Evolutionary conservation across 2,888 invertebrate genomes (phyloP).

Genomic region (Lottia gigantea): DNA sequence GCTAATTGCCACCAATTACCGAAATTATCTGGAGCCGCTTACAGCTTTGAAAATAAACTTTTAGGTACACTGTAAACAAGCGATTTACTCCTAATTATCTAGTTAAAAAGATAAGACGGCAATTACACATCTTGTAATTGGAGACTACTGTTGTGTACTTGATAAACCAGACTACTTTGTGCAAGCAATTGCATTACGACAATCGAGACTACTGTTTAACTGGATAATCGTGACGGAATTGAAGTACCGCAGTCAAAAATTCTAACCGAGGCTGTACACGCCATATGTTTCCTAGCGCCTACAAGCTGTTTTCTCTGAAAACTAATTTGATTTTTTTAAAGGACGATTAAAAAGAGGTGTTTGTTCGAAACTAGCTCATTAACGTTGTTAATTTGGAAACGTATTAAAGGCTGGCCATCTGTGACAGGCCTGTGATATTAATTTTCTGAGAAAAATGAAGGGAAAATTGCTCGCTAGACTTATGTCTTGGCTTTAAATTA

Average conservation of each 20-base stretch:
- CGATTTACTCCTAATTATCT: slow-evolving; percentile 5
- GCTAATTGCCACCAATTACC: slow-evolving; percentile 7
- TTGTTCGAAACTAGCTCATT: slow-evolving; percentile 4
- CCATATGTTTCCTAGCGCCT: not conserved
- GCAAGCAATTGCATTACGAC: too few species aligned
- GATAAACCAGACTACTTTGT: too few species aligned
- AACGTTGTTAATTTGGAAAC: not conserved
- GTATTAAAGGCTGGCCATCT: not conserved
- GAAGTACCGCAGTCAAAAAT: too few species aligned
- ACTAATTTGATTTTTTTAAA: slow-evolving; percentile 4
- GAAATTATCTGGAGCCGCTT: slow-evolving; percentile 7
- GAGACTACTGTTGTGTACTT: not conserved
- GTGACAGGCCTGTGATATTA: not conserved
- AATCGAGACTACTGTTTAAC: too few species aligned
- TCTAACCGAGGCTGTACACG: not conserved
- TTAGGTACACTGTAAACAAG: not conserved
- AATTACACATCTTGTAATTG: slow-evolving; percentile 4
- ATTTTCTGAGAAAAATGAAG: not conserved
- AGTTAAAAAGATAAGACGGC: slow-evolving; percentile 4
- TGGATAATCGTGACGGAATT: too few species aligned
- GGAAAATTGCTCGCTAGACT: too few species aligned
- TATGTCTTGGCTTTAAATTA: too few species aligned
- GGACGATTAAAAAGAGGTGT: slow-evolving; percentile 5
- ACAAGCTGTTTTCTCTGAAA: slow-evolving; percentile 8
- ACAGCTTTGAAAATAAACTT: slow-evolving; percentile 11